Evolutionary conservation across 2,113 vertebrate species (phyloP), one percentile per base, ranked within the genome.

Genomic region (Sebastes fasciatus): DNA sequence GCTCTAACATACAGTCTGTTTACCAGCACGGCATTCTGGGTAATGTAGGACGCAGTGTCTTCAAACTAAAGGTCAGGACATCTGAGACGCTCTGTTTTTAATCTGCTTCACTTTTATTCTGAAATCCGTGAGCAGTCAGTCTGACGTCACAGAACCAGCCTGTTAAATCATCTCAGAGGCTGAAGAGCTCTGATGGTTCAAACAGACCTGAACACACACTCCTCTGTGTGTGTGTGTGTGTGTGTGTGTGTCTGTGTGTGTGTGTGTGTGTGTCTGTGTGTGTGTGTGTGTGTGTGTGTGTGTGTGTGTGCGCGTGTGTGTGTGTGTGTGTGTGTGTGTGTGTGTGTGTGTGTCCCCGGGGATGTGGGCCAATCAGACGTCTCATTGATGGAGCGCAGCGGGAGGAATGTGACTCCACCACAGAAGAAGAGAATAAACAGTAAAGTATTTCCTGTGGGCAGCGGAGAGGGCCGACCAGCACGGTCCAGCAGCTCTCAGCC

Each of bases 401-500:
- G 43, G 58, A 86, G 76, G 83, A 89, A 88, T 83, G 76, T 45
- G 52, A 55, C 62, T 46, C 13, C 6, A 80, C 88, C 90, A 80
- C 84, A 6, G 21, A 71, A 85, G 79, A 79, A 89, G 83, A 89
- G 89, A 86, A 88, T 80, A 89, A 88, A 81, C 73, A 69, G 58
- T 3, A 17, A 91, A 48, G 85, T 80, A 88, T 88, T 89, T 91
- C 84, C 90, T 86, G 68, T 82, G 66, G 69, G 84, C 55, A 57
- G 52, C 52, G 6, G 61, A 3, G 6, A 23, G 51, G 54, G 16
- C 2, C 23, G 23, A 23, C 23, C 23, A 6, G 75, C n/a, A 26
- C 46, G 34, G 16, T 75, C 12, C 19, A 54, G 19, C 23, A 4
- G n/a, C 17, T 52, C 42, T n/a, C 45, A 67, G 21, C 79, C 79